Evolutionary conservation across 2,113 vertebrate species (phyloP), one percentile per base, ranked within the genome.

Genomic region (Indri indri): DNA sequence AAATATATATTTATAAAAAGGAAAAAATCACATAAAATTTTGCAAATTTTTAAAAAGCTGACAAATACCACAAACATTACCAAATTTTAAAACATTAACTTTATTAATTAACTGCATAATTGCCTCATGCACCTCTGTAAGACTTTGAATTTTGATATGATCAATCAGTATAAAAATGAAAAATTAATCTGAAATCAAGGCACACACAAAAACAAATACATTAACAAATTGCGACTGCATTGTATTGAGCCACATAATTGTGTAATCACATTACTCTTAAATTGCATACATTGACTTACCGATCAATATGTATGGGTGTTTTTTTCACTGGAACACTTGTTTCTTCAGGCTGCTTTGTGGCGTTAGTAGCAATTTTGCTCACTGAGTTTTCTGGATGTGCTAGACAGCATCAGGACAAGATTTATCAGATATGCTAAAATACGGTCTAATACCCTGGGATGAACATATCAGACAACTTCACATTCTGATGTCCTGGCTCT

Each of bases 121-220:
- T 91, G 47, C 34, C 37, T 94, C 17, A 74, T 18, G 59, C 20
- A 92, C 16, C 65, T 84, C 52, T 83, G 9, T 71, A 76, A 47
- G 61, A 90, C 6, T 68, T 54, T 76, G 3, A 93, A 12, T 57
- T 91, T 88, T 92, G 37, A 22, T 80, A 42, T 65, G 27, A 77
- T 87, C 89, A 70, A 50, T 91, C 93, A 59, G 45, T 76, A 76
- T n/a, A 80, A 96, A 91, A 82, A 73, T 66, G 5, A 3, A 94
- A 88, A 93, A 94, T 59, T 85, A 93, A 71, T 86, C 68, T 94
- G 73, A 93, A 94, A 82, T 97, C n/a, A 42, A 94, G 57, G n/a
- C 84, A 86, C 10, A 52, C 5, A 95, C 23, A 80, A 84, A 83
- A 95, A 18, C n/a, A 93, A 95, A 81, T 27, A 8, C 45, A 80